These are phyloP conservation scores for Psilanteris sp. DNA, from an alignment of 1,140 invertebrate species.

Conservation along the genomic window DNA sequence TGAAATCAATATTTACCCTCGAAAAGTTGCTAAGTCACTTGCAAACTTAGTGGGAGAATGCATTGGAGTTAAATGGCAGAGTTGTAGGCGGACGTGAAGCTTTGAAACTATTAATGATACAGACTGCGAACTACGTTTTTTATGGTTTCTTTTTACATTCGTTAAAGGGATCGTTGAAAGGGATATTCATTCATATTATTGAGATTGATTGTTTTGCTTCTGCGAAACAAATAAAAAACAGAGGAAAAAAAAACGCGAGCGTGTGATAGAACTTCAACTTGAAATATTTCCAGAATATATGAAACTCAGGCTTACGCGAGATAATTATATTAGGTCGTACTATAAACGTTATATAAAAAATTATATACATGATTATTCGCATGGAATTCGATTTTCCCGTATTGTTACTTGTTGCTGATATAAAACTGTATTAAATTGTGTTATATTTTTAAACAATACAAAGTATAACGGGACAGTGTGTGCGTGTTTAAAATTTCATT, in stretches of 20 bases:
- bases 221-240: conserved; percentile 41
- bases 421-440: too few species aligned
- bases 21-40: conserved; percentile 62
- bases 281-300: too few species aligned
- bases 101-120: conserved; percentile 57
- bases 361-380: too few species aligned
- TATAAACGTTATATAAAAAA: too few species aligned
- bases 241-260: conserved; percentile 55
- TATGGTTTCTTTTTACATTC: conserved; percentile 44
- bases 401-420: too few species aligned
- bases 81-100: conserved; percentile 55
- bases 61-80: conserved; percentile 57
- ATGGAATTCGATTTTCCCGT: too few species aligned
- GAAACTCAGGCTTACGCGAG: too few species aligned
- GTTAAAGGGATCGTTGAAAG: conserved; percentile 46
- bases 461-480: too few species aligned
- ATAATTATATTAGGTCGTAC: too few species aligned
- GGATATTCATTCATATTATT: conserved; percentile 54
- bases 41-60: conserved; percentile 41
- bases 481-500: too few species aligned
- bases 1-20: conserved; percentile 71
- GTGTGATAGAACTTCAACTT: too few species aligned
- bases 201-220: conserved; percentile 54
- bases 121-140: conserved; percentile 41
- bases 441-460: too few species aligned